Conservation (phyloP, 2,113 vertebrate species). For the Pygoscelis antarcticus region DNA sequence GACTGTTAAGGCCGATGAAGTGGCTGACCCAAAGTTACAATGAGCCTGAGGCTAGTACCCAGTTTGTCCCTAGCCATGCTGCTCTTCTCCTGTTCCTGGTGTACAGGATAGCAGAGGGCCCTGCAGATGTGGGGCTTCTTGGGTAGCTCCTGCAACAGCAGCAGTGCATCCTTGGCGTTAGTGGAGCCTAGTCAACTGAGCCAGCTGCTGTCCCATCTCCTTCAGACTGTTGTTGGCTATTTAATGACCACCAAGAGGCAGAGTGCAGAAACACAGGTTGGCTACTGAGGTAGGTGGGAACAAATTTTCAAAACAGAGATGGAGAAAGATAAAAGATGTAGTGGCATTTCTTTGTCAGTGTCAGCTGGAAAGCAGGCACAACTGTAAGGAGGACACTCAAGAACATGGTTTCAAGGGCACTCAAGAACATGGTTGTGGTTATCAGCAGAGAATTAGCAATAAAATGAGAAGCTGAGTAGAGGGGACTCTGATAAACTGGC, state of each 20-base stretch:
- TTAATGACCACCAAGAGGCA: background rate
- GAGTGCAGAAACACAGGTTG: background rate
- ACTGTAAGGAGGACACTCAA: background rate
- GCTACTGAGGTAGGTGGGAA: background rate
- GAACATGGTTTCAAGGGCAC: background rate
- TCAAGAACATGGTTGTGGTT: background rate
- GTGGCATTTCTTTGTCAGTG: background rate
- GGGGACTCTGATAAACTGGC: background rate
- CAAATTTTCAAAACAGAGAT: background rate
- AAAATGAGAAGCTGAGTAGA: background rate
- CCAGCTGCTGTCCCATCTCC: background rate
- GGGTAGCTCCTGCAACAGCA: background rate
- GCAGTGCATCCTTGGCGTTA: background rate
- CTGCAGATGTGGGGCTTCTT: rapidly evolving
- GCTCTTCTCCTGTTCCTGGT: background rate
- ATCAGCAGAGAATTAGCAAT: background rate
- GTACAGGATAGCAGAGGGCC: background rate
- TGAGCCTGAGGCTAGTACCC: background rate
- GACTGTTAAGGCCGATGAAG: background rate
- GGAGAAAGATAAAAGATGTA: background rate
- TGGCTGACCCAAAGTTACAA: background rate
- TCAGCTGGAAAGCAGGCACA: background rate
- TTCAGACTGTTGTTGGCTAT: background rate
- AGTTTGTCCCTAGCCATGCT: rapidly evolving
- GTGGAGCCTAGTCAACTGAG: background rate